Evolutionary conservation across 92 coral and sea anemone genomes (phyloP).

Genomic region (Micromussa lordhowensis): DNA sequence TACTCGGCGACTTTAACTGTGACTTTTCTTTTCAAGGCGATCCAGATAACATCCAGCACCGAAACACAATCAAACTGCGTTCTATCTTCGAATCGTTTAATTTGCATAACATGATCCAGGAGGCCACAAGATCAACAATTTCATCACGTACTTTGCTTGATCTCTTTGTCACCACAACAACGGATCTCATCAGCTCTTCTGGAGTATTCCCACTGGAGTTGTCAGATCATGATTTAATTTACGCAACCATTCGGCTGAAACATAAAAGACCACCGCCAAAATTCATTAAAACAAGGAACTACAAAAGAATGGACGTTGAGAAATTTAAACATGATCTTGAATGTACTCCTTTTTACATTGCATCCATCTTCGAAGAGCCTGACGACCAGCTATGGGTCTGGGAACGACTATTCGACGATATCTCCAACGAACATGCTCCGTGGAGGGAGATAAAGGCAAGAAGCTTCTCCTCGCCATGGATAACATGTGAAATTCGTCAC

Average conservation of each 20-base stretch:
- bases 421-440: no score
- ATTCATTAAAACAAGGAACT: conserved; percentile 31
- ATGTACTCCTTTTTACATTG: no score
- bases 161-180: conserved; percentile 29
- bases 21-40: conserved; percentile 1
- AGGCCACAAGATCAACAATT: conserved; percentile 45
- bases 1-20: conserved; percentile 49
- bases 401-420: no score
- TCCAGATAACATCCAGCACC: no score
- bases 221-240: no score
- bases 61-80: conserved; percentile 26
- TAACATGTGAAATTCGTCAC: conserved; percentile 22
- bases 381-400: conserved; percentile 30
- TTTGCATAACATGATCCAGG: conserved; percentile 19
- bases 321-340: conserved; percentile 33
- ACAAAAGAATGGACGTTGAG: conserved; percentile 30
- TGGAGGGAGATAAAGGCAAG: conserved; percentile 29
- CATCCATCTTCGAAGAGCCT: conserved; percentile 51
- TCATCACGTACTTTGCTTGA: conserved; percentile 28
- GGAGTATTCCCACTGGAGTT: conserved; percentile 47
- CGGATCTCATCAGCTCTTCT: conserved; percentile 11
- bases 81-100: conserved; percentile 39
- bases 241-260: conserved; percentile 27
- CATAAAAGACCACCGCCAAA: conserved; percentile 57
- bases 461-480: conserved; percentile 23